Evolutionary conservation across 2,888 invertebrate species (phyloP).

Genomic region (Zaprionus lineosus): DNA sequence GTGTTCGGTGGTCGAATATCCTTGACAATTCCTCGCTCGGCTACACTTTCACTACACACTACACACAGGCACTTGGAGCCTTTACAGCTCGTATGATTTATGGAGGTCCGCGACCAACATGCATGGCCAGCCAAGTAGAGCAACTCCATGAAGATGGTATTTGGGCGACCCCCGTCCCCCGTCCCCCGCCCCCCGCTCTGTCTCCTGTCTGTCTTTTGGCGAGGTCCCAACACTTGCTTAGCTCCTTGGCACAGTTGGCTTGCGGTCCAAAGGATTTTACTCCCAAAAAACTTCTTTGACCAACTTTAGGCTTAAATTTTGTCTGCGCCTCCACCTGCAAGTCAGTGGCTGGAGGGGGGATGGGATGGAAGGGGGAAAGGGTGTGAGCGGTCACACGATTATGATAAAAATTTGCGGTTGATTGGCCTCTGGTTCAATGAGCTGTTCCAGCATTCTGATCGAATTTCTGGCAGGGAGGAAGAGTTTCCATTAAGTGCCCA

Average conservation of each 20-base stretch:
- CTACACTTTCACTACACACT: no score
- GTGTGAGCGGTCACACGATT: neutral
- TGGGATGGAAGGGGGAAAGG: neutral
- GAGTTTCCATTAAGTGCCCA: constrained; percentile 27
- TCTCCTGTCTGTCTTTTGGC: neutral
- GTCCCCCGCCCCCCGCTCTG: neutral
- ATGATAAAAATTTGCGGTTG: constrained; percentile 7
- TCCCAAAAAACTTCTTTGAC: constrained; percentile 2
- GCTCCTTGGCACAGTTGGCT: neutral
- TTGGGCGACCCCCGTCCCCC: neutral
- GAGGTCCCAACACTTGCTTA: neutral
- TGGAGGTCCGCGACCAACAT: constrained; percentile 2
- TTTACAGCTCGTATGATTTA: constrained; percentile 21
- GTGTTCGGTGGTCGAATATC: neutral
- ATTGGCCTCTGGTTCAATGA: neutral
- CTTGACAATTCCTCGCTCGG: neutral
- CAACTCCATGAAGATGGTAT: neutral
- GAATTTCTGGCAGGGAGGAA: constrained; percentile 19
- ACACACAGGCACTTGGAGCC: no score
- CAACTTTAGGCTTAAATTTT: constrained; percentile 22
- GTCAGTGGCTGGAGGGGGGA: neutral
- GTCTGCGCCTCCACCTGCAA: neutral
- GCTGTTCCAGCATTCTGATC: constrained; percentile 30
- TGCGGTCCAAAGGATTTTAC: no score
- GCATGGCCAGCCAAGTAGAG: neutral